A percentile compares a stretch with the other conserved stretches of the same genome.
These are phyloP conservation scores for Octodon degus DNA, from an alignment of 2,113 vertebrate genomes.

Conservation along the genomic window DNA sequence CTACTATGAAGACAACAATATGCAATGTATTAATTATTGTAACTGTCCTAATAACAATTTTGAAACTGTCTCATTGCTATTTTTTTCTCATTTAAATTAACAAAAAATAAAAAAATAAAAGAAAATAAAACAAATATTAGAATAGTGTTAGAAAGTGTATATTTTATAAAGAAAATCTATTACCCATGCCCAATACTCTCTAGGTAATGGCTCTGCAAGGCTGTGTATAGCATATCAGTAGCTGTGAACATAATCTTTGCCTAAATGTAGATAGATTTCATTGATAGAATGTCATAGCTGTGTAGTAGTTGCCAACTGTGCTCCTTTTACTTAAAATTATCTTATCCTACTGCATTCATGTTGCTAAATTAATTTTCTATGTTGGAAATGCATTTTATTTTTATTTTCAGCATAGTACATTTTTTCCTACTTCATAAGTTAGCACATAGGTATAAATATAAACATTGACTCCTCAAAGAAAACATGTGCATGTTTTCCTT, in stretches of 20 bases:
- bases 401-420: neutral
- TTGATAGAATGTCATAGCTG: neutral
- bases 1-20: too few species aligned
- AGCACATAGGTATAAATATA: neutral
- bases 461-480: neutral
- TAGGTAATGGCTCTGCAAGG: conserved; percentile 24
- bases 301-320: conserved; percentile 3
- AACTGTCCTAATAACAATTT: too few species aligned
- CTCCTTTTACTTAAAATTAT: conserved; percentile 41
- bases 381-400: neutral
- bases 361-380: conserved; percentile 33
- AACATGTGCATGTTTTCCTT: neutral
- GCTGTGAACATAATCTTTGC: neutral
- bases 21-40: too few species aligned
- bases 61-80: too few species aligned
- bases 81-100: too few species aligned
- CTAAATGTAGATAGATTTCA: neutral
- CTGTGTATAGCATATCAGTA: neutral
- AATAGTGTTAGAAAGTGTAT: conserved; percentile 5
- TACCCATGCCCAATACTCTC: neutral
- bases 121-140: neutral
- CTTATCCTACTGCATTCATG: neutral
- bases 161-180: neutral
- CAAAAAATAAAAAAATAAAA: too few species aligned
- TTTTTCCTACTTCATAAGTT: conserved; percentile 3